A percentile compares a stretch with the other conserved stretches of the same genome.
Conservation (phyloP, 2,888 invertebrate genomes). For the Gisinianus flammeolus region DNA sequence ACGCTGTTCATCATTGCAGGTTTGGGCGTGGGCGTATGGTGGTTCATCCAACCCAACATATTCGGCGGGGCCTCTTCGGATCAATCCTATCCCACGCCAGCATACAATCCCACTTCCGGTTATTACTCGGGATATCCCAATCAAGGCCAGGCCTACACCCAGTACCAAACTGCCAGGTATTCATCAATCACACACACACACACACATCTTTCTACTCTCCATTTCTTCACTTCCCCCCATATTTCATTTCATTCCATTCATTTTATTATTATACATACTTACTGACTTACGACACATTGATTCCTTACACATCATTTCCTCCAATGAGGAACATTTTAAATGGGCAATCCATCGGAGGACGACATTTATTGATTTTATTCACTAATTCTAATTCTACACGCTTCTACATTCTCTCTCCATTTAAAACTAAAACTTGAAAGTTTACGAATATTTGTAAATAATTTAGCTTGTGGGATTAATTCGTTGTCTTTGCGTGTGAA, state of each 20-base stretch:
- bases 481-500: no score
- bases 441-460: no score
- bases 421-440: no score
- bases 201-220: constrained; percentile 4
- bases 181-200: neutral
- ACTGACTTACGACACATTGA: no score
- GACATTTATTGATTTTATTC: no score
- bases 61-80: constrained; percentile 4
- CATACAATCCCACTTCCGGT: neutral
- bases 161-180: constrained; percentile 31
- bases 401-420: no score
- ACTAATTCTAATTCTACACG: no score
- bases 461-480: no score
- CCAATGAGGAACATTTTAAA: no score
- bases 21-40: constrained; percentile 47
- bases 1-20: constrained; percentile 50
- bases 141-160: neutral
- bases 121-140: constrained; percentile 3
- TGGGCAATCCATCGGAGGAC: no score
- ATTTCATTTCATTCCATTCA: neutral
- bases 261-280: neutral
- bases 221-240: neutral
- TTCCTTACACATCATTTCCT: no score
- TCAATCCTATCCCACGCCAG: neutral
- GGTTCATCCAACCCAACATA: constrained; percentile 48